phyloP scores from a whole-genome alignment of 2,113 vertebrate genomes.

The Scatophagus argus region DNA sequence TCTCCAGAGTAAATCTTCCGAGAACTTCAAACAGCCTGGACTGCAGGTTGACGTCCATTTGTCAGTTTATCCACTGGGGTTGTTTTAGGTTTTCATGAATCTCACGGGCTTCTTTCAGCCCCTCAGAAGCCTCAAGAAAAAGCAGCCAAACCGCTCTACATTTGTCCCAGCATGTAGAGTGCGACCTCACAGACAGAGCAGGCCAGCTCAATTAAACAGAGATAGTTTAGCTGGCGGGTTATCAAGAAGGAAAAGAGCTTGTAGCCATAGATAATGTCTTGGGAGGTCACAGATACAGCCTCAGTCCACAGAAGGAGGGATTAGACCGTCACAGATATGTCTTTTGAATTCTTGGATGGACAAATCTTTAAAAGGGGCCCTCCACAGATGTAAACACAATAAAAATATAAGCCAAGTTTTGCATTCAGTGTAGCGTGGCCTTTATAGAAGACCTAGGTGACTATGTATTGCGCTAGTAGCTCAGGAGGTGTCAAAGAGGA shows the following conservation, averaged over 20 bases:
- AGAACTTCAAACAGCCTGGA: background rate
- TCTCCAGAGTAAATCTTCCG: background rate
- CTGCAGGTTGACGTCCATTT: background rate
- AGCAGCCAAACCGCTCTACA: slow-evolving; percentile 18
- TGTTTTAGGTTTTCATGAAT: background rate
- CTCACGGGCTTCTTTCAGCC: background rate
- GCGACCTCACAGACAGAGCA: slow-evolving; percentile 15
- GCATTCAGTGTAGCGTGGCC: too few relatives aligned
- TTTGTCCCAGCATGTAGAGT: slow-evolving; percentile 31
- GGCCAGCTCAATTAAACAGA: slow-evolving; percentile 39
- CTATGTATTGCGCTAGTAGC: too few relatives aligned
- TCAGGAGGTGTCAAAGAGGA: too few relatives aligned
- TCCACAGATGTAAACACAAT: background rate
- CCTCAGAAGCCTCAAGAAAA: background rate
- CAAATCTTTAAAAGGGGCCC: background rate
- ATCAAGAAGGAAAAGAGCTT: slow-evolving; percentile 2
- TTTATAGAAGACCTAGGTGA: too few relatives aligned
- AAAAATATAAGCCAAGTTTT: too few relatives aligned
- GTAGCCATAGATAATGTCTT: slow-evolving; percentile 20
- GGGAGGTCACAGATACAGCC: slow-evolving; percentile 10
- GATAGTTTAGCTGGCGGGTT: slow-evolving; percentile 11
- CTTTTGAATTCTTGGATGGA: background rate
- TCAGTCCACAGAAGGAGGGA: slow-evolving; percentile 14
- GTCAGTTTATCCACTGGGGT: background rate
- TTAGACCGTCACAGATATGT: slow-evolving; percentile 18